These are phyloP conservation scores for Uromys caudimaculatus DNA, from an alignment of 2,797 vertebrate genomes.

Conservation along the genomic window DNA sequence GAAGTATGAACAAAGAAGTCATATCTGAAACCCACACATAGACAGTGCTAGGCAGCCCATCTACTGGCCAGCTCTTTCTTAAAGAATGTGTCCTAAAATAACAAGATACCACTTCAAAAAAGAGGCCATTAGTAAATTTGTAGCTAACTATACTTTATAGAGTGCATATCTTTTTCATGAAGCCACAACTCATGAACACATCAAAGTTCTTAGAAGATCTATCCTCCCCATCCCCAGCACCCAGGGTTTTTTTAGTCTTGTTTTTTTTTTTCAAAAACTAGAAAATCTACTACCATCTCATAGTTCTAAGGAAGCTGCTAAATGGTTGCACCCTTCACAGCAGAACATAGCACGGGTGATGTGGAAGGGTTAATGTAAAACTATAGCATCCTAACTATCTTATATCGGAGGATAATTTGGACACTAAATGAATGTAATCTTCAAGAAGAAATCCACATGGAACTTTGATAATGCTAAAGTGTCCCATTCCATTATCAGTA, in stretches of 20 bases:
- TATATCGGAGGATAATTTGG: neutral
- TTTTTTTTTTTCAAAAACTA: neutral
- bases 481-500: constrained; percentile 7
- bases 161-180: neutral
- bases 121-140: neutral
- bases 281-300: neutral
- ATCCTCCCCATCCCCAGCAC: neutral
- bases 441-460: constrained; percentile 32
- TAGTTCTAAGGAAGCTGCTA: neutral
- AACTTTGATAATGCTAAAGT: neutral
- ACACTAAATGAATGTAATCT: constrained; percentile 33
- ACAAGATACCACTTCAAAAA: neutral
- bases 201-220: neutral
- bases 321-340: neutral
- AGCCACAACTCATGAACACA: neutral
- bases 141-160: neutral
- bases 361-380: neutral
- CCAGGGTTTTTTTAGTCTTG: neutral
- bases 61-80: neutral
- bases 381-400: neutral
- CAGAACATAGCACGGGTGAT: neutral
- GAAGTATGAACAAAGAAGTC: neutral
- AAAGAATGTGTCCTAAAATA: neutral
- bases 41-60: neutral
- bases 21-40: neutral